phyloP scores from a whole-genome alignment of 2,888 invertebrate species.

The Stenoptilia bipunctidactyla region DNA sequence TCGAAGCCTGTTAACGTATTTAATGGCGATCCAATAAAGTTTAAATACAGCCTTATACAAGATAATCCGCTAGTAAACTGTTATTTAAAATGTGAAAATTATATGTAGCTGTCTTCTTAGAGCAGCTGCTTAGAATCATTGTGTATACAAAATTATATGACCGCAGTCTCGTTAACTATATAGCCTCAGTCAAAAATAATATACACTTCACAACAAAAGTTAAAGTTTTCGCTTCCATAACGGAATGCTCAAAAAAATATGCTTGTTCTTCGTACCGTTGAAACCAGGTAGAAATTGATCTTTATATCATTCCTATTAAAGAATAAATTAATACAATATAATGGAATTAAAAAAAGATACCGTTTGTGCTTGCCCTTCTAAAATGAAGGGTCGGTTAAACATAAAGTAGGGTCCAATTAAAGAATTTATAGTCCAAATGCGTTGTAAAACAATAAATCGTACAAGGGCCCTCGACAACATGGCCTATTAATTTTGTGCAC shows the following conservation, averaged over 20 bases:
- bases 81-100: conserved; percentile 60
- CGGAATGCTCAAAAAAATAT: too few species aligned
- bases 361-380: conserved; percentile 54
- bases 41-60: conserved; percentile 29
- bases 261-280: background rate
- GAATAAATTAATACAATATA: conserved; percentile 11
- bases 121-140: conserved; percentile 44
- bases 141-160: conserved; percentile 50
- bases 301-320: background rate
- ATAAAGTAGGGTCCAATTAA: conserved; percentile 62
- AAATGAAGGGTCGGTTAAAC: conserved; percentile 53
- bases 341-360: conserved; percentile 28
- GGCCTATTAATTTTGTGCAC: conserved; percentile 53
- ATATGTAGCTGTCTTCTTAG: conserved; percentile 34
- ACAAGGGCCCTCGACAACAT: conserved; percentile 49
- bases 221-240: too few species aligned
- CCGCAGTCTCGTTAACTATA: conserved; percentile 35
- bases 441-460: conserved; percentile 66
- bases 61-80: conserved; percentile 31
- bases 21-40: conserved; percentile 35
- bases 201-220: background rate
- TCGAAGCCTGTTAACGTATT: conserved; percentile 29
- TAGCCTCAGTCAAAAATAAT: conserved; percentile 6
- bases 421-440: conserved; percentile 58
- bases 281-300: too few species aligned